Conservation (phyloP, 2,113 vertebrate species). For the Gadus macrocephalus region DNA sequence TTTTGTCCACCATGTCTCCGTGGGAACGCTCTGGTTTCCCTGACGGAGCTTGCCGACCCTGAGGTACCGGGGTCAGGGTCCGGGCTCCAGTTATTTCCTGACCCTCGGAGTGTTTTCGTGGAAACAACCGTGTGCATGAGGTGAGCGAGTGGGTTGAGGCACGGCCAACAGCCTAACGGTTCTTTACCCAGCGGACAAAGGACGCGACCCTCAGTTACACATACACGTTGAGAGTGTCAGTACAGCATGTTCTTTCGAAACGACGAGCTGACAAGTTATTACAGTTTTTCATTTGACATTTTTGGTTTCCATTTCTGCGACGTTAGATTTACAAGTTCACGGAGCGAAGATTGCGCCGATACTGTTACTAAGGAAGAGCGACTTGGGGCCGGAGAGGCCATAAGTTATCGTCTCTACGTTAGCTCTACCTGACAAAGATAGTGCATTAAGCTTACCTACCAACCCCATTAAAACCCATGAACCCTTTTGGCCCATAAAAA, state of each 20-base stretch:
- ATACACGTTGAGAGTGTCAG: not conserved
- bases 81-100: conserved; percentile 26
- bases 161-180: not conserved
- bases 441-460: conserved; percentile 32
- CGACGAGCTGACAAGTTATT: not conserved
- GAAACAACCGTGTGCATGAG: not conserved
- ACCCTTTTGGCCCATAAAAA: conserved; percentile 39
- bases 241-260: not conserved
- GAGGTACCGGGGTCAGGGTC: conserved; percentile 33
- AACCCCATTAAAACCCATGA: conserved; percentile 27
- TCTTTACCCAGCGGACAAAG: too few species aligned
- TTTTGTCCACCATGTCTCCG: conserved; percentile 42
- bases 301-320: not conserved
- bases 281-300: not conserved
- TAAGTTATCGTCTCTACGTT: too few species aligned
- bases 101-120: not conserved
- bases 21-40: conserved; percentile 35
- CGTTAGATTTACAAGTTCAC: not conserved
- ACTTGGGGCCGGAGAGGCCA: too few species aligned
- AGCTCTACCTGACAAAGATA: not conserved
- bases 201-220: too few species aligned
- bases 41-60: conserved; percentile 27
- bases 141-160: not conserved
- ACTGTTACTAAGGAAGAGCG: not conserved
- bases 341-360: not conserved